Evolutionary conservation across 2,113 vertebrate genomes (phyloP), one percentile per base, ranked within the genome.

Genomic region (Gnathonemus longibarbis): DNA sequence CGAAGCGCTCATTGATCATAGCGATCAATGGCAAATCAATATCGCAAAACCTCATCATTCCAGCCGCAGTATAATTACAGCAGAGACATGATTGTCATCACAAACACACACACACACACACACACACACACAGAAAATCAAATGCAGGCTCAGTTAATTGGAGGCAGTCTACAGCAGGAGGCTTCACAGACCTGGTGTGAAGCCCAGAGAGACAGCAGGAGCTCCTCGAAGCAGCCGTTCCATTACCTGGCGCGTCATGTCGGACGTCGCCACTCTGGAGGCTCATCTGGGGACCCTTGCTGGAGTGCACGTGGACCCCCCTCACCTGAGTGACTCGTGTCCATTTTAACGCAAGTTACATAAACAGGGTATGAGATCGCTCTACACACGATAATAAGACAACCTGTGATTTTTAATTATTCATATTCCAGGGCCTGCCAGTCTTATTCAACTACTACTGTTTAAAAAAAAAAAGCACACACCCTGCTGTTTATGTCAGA

Each of bases 11-110:
- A 96, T 96, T 94, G 96, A 96, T 96, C 95, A 95, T 89, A 45
- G 0, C 24, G 91, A 95, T 96, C 96, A 93, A 96, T 96, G 77
- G 58, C 58, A 66, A 94, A 96, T 97, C 96, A 95, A 96, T 96
- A 96, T 94, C 92, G 93, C 95, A 95, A 96, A 95, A 94, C 94
- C 92, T 96, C 95, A 95, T 97, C 95, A 95, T 95, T 96, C 94
- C 93, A 93, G 95, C 93, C 90, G 91, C 91, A 91, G 93, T 93
- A 90, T 95, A 96, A 96, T 96, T 96, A 95, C 94, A 91, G 94
- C 94, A 94, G 94, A 96, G 93, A 95, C 96, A 95, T 95, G 93
- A 94, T 93, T 93, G 93, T 95, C 95, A 95, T 96, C 93, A 93
- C 94, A 39, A 1, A 89, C 42, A 74, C 10, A 70, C 15, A 66